A percentile compares a stretch with the other conserved stretches of the same genome.
These are phyloP conservation scores for Danio kyathit DNA, from an alignment of 2,797 vertebrate species.

Conservation along the genomic window DNA sequence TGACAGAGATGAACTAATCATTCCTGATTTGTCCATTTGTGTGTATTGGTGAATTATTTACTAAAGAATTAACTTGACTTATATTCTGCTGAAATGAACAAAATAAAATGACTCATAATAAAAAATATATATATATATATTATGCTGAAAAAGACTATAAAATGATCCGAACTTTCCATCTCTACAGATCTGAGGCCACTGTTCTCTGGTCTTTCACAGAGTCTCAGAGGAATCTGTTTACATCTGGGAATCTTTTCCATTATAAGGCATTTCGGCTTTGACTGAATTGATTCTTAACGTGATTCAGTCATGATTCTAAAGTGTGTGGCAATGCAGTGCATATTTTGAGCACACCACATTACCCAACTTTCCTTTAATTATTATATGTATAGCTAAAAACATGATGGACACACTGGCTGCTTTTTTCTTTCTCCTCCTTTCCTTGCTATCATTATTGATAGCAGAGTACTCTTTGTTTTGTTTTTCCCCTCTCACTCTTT, in stretches of 20 bases:
- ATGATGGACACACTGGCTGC: slow-evolving; percentile 37
- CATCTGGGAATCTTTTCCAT: slow-evolving; percentile 15
- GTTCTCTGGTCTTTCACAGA: slow-evolving; percentile 8
- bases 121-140: too few relatives aligned
- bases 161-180: too few relatives aligned
- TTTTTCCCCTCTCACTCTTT: not conserved
- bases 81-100: too few relatives aligned
- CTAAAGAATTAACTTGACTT: too few relatives aligned
- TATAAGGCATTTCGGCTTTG: slow-evolving; percentile 31
- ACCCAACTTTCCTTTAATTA: not conserved
- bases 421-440: slow-evolving; percentile 18
- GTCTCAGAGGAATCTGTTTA: slow-evolving; percentile 12
- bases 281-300: not conserved
- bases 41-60: too few relatives aligned
- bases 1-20: too few relatives aligned
- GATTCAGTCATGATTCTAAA: slow-evolving; percentile 12
- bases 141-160: too few relatives aligned
- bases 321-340: slow-evolving; percentile 37
- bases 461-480: not conserved
- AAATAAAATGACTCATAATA: too few relatives aligned
- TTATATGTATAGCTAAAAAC: slow-evolving; percentile 39
- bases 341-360: slow-evolving; percentile 28
- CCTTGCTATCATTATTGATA: slow-evolving; percentile 54
- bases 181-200: not conserved
- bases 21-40: too few relatives aligned